Evolutionary conservation across 2,113 vertebrate species (phyloP), one percentile per base, ranked within the genome.

Genomic region (Spermophilus dauricus): DNA sequence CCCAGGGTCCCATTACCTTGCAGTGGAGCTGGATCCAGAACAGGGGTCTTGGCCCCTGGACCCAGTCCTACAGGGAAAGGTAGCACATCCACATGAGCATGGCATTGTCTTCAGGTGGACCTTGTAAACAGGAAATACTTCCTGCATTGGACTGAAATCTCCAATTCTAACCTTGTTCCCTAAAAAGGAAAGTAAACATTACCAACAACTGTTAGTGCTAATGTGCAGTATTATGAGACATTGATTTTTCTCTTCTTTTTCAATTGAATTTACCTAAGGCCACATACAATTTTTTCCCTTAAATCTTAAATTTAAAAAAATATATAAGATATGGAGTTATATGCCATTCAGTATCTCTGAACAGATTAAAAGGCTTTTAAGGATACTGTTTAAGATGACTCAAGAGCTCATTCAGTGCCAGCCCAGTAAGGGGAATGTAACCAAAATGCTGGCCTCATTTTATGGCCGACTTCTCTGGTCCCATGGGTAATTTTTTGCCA

Each of bases 271-370:
- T 56, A 91, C 18, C 45, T 89, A 51, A 70, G 65, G 42, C n/a
- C 42, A 70, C 6, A 0, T 16, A n/a, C n/a, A 69, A 22, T 72
- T 89, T 96, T 39, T 51, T 26, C 81, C 53, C 12, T 73, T 61
- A 78, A 14, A 80, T 83, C 63, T 88, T 91, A 72, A 87, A 51
- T 26, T n/a, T n/a, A n/a, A n/a, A n/a, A n/a, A n/a, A n/a, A n/a
- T n/a, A n/a, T n/a, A n/a, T n/a, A n/a, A n/a, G n/a, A n/a, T n/a
- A n/a, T n/a, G n/a, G n/a, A n/a, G n/a, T n/a, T n/a, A n/a, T n/a
- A n/a, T n/a, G n/a, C n/a, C n/a, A n/a, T n/a, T n/a, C n/a, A n/a
- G n/a, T n/a, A n/a, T n/a, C n/a, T n/a, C n/a, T n/a, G n/a, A n/a
- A n/a, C n/a, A n/a, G n/a, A n/a, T n/a, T n/a, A n/a, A n/a, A n/a